Conservation (phyloP, 2,113 vertebrate species). For the Chloropsis cyanopogon region DNA sequence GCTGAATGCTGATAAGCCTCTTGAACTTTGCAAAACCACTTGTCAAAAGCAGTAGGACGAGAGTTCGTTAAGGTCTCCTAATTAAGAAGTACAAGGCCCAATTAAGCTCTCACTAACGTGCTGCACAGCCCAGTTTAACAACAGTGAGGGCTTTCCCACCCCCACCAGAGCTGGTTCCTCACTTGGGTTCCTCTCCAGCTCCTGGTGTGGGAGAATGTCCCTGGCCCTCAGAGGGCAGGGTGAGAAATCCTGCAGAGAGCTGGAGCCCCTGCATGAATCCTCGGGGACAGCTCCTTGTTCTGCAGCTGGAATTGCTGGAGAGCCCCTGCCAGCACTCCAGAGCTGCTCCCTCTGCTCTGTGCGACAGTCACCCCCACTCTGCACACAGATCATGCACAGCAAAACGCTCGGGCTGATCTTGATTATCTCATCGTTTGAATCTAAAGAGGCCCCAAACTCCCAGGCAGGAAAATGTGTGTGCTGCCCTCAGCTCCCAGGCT, state of each 20-base stretch:
- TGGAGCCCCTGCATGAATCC: neutral
- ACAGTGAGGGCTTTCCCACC: neutral
- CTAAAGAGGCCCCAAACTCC: conserved; percentile 25
- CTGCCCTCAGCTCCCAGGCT: neutral
- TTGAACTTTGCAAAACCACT: conserved; percentile 37
- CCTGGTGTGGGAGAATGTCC: neutral
- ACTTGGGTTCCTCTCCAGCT: neutral
- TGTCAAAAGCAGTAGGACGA: neutral
- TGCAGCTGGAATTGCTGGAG: neutral
- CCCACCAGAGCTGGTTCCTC: neutral
- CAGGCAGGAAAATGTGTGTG: neutral
- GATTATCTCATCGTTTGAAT: neutral
- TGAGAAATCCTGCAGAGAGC: neutral
- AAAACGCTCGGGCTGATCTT: neutral
- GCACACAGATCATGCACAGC: neutral
- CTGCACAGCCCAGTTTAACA: neutral
- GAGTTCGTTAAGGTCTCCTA: neutral
- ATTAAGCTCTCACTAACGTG: conserved; percentile 10
- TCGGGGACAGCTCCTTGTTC: neutral
- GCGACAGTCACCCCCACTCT: neutral
- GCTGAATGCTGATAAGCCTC: conserved; percentile 28
- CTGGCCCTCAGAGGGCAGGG: neutral
- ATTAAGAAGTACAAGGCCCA: conserved; percentile 11
- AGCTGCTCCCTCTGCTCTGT: neutral
- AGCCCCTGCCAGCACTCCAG: neutral